Conservation (phyloP, 2,797 vertebrate genomes). For the Threskiornis aethiopicus region DNA sequence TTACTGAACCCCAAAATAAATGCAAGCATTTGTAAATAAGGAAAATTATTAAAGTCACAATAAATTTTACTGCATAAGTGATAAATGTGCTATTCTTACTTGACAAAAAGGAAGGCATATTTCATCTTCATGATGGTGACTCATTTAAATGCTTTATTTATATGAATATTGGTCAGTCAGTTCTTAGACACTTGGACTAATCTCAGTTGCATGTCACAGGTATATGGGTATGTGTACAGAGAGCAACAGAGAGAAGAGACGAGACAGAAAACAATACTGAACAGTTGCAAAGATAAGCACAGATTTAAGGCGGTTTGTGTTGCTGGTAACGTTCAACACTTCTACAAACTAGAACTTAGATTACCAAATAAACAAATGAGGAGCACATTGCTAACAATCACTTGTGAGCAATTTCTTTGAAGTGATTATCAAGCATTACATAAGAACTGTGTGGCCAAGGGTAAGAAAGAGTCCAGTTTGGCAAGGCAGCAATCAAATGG, state of each 20-base stretch:
- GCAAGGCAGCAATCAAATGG: not conserved
- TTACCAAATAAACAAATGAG: not conserved
- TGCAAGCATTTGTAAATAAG: not conserved
- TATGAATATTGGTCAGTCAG: not conserved
- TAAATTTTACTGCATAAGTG: not conserved
- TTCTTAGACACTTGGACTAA: not conserved
- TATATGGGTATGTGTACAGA: not conserved
- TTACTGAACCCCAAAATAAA: not conserved
- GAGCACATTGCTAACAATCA: not conserved
- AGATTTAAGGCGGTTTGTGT: not conserved
- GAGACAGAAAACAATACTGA: not conserved
- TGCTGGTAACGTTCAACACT: not conserved
- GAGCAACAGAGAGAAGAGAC: not conserved
- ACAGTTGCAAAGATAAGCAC: not conserved
- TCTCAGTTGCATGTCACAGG: rapidly evolving
- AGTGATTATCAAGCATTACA: not conserved
- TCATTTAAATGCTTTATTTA: not conserved
- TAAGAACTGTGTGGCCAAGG: not conserved
- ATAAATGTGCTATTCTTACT: not conserved
- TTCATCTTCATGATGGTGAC: not conserved
- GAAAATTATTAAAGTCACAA: not conserved
- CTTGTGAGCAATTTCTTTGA: not conserved
- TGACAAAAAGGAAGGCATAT: not conserved
- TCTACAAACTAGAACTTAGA: not conserved
- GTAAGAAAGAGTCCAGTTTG: not conserved